Evolutionary conservation across 2,113 vertebrate genomes (phyloP), one percentile per base, ranked within the genome.

Genomic region (Scomber japonicus): DNA sequence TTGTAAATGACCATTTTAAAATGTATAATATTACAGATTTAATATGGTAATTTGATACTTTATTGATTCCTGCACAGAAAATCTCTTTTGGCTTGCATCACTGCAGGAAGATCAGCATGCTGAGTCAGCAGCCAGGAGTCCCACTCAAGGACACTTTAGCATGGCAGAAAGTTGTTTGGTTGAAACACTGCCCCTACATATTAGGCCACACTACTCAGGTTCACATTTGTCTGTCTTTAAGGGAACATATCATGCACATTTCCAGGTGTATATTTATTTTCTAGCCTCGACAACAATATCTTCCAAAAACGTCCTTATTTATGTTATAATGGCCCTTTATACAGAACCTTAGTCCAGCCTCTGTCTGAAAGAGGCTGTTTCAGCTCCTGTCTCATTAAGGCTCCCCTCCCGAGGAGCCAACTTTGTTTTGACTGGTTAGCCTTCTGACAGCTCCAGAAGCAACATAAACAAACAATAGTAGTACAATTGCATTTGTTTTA

Each of bases 141-240:
- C 80, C 78, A 71, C 79, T 82, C 88, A 90, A 90, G 90, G 88
- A 84, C 89, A 88, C 89, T 86, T 86, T 8, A 79, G 44, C 50
- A 72, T 67, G 45, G 45, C 46, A 51, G 40, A 77, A 27, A 48
- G 66, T 57, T 10, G 11, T 24, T 50, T 35, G 30, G 16, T 16
- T 62, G 12, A 67, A 40, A 71, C 45, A 9, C 48, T 2, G 11
- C 65, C 80, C 31, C 56, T 49, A 50, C 49, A 35, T 12, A 21
- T 71, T 54, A 80, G 68, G 78, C 62, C 69, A 54, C 61, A 49
- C 27, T 50, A 30, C 62, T 59, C 8, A 9, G 35, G 35, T 40
- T 40, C 35, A 40, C 35, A 40, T 40, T 9, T 60, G 31, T 60
- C 7, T 40, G 31, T 61, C 59, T 40, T 40, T 40, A 40, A 40